Evolutionary conservation across 2,888 invertebrate genomes (phyloP).

Genomic region (Rhaphigaster nebulosa): DNA sequence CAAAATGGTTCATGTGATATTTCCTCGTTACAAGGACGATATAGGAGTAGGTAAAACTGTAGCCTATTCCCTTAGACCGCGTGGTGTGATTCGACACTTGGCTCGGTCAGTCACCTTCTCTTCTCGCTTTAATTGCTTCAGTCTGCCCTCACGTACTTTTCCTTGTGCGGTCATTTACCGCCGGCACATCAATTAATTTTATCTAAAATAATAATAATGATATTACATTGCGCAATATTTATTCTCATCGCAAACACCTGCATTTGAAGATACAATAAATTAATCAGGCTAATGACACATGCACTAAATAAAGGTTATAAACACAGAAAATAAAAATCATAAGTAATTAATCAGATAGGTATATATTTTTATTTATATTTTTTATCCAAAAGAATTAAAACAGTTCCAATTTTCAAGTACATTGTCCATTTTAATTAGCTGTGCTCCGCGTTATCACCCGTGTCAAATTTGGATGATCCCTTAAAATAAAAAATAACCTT

Average conservation of each 20-base stretch:
- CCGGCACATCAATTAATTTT: not conserved
- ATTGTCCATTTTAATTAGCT: too few relatives aligned
- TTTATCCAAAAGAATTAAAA: too few relatives aligned
- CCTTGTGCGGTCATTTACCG: not conserved
- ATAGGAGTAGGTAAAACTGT: too few relatives aligned
- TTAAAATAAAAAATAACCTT: too few relatives aligned
- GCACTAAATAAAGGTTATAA: not conserved
- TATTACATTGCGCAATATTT: not conserved
- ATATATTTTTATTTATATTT: too few relatives aligned
- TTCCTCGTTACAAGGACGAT: too few relatives aligned
- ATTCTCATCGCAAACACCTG: not conserved
- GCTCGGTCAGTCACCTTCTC: not conserved
- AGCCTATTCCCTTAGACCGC: not conserved
- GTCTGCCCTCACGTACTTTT: not conserved
- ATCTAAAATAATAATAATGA: not conserved
- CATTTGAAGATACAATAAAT: not conserved
- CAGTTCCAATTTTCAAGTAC: too few relatives aligned
- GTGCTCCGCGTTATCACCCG: too few relatives aligned
- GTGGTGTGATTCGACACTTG: not conserved
- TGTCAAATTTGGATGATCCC: too few relatives aligned
- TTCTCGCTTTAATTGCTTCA: not conserved
- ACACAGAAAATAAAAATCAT: not conserved
- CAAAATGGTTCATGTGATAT: too few relatives aligned
- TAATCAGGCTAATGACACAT: not conserved
- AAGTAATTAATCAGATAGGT: too few relatives aligned